Base-by-base conservation (phyloP, 2,797 vertebrate species). In the Moxostoma hubbsi region DNA sequence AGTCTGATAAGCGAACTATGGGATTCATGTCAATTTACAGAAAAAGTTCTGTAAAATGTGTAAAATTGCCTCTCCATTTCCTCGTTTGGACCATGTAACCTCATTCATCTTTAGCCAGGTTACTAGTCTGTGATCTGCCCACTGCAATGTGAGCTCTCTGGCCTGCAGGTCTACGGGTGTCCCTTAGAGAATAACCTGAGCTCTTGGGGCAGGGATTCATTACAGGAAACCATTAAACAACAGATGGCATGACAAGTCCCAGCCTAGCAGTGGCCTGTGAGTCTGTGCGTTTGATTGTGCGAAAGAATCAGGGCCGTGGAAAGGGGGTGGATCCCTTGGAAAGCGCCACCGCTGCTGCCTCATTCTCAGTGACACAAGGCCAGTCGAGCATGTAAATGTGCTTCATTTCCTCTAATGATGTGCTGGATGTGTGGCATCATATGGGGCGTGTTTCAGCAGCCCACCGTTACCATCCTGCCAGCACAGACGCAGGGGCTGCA, bases 351-450 rank as follows among this genome's bases (percentile, higher is more conserved):
- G 49, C 54, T 71, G 61, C 80, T 65, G 55, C 73, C 53, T 68
- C 79, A 80, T 84, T 87, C 86, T 85, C 79, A 82, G 84, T 84
- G 81, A 82, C 81, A 78, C 57, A 59, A 68, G 81, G 67, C 71
- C 85, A 81, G 85, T 77, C 78, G 70, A 85, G 83, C 85, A 84
- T 86, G 83, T 85, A 81, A 86, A 87, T 73, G 75, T 79, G 70
- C 81, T 77, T 85, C 78, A 85, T 87, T 82, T 87, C 79, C 74
- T 72, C 84, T 87, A 84, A 88, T 84, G 86, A 84, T 82, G 82
- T 82, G 65, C 84, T 57, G 76, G 64, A 82, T 76, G 78, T 69
- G 75, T 47, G 74, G 81, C 73, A 69, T 78, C 62, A 67, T 67
- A 71, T 11, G 10, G 78, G 84, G 62, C 46, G 62, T 71, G 69